Evolutionary conservation across 2,797 vertebrate species (phyloP), one percentile per base, ranked within the genome.

Genomic region (Crocidura indochinensis): DNA sequence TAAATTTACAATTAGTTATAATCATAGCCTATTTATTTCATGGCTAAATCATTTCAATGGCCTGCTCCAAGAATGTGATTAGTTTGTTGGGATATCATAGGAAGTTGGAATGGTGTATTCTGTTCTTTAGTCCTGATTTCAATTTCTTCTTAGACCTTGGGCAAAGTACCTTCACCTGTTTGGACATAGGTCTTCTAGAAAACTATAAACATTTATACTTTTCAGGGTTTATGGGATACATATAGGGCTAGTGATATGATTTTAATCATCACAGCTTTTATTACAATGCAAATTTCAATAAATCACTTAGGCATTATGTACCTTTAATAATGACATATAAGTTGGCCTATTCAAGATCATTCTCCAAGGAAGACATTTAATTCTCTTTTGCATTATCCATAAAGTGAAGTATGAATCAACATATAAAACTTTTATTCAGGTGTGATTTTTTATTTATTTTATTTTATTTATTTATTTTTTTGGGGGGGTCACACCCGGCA

Each of bases 101-200:
- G 2, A 15, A 72, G 31, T 7, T 46, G 27, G 47, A 38, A 69
- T 11, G 38, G 65, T 6, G 38, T 62, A 44, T 67, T 12, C 0
- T 22, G 74, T 83, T 24, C 15, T 24, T 68, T 62, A 62, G 26
- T 10, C 19, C 19, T 67, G 3, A 38, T 26, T 86, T 75, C 60
- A 29, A 0, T 85, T 84, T 94, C 27, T 69, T 29, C 19, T 75
- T 31, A 79, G 14, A 78, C n/a, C n/a, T 56, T 68, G 69, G 38
- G n/a, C 12, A 27, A 72, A 79, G 22, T 27, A 31, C 0, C 0
- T 84, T 27, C 46, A 8, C 6, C 31, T 75, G 38, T 84, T 56
- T 84, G 53, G 68, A 82, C 29, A 72, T 12, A 76, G 31, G 8
- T 56, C 65, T n/a, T 81, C 62, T 90, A 60, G 47, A 87, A 84